Percentiles rank a stretch among this genome's conserved stretches.
phyloP scores from a whole-genome alignment of 2,888 invertebrate genomes.

The Macaria liturata region DNA sequence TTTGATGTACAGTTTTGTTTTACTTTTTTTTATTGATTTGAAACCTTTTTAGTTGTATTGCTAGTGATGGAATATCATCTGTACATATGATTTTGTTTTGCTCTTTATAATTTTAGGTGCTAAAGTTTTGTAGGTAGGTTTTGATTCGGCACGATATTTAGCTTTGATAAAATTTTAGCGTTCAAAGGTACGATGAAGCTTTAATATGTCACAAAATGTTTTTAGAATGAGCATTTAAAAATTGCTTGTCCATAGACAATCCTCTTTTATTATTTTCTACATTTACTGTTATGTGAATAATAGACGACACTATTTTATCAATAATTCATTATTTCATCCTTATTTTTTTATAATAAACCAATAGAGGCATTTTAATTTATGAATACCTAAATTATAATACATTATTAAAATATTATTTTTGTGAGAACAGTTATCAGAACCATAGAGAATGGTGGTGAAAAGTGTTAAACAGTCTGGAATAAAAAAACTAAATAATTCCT shows the following conservation, averaged over 20 bases:
- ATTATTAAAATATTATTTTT: conserved; percentile 44
- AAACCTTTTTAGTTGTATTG: conserved; percentile 66
- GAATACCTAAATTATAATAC: conserved; percentile 14
- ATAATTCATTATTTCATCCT: too few species aligned
- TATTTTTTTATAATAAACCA: too few species aligned
- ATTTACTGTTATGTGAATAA: too few species aligned
- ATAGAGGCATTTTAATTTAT: too few species aligned
- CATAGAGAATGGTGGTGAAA: conserved; percentile 72
- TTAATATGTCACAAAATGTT: conserved; percentile 67
- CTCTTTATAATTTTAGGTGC: conserved; percentile 78
- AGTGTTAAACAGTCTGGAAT: conserved; percentile 69
- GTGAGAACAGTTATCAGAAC: conserved; percentile 79
- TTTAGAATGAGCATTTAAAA: conserved; percentile 27
- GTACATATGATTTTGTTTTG: conserved; percentile 74
- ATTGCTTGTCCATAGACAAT: conserved; percentile 25
- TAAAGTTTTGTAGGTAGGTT: conserved; percentile 49
- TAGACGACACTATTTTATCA: too few species aligned
- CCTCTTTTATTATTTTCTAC: conserved; percentile 26
- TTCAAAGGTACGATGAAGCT: conserved; percentile 50
- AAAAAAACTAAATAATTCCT: conserved; percentile 65
- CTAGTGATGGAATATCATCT: conserved; percentile 69
- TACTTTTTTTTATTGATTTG: conserved; percentile 64
- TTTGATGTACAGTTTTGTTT: conserved; percentile 74
- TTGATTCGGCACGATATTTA: conserved; percentile 23
- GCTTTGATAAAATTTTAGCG: conserved; percentile 35